Base-by-base conservation (phyloP, 2,113 vertebrate species). In the Noturus placidus region DNA sequence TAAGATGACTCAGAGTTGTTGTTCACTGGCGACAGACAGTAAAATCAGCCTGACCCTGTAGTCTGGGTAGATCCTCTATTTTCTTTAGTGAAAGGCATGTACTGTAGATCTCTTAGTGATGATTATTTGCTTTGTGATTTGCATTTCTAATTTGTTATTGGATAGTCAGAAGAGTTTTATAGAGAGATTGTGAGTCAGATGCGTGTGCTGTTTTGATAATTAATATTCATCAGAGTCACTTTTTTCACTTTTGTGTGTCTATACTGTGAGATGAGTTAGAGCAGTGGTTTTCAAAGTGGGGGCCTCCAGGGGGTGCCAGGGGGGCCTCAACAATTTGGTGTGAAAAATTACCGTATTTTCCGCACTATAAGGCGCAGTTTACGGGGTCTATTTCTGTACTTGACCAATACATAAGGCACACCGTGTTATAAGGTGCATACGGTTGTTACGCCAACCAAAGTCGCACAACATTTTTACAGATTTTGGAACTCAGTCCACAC, bases 1-100 rank as follows among this genome's bases (percentile, higher is more conserved):
- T 78, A 88, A 82, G 89, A 87, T 90, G 88, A 90, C 76, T 87
- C 88, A 89, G 69, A 77, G 59, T 87, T 83, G 79, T 90, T 82
- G 86, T 87, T 88, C 38, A 17, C 57, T 50, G 59, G 83, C 35
- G 77, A 70, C 86, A 87, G 83, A 89, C 82, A 86, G 82, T 84
- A 69, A 87, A 90, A 72, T 70, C 84, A 74, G 35, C 30, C 27
- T 82, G 20, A 56, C 35, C 82, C 25, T 33, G 65, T 87, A 69
- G 81, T 69, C 20, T 54, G 59, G 59, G 61, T 50, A 82, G 27
- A 78, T 65, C 19, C 2, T 57, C 52, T 57, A 15, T 30, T 38
- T 38, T n/a, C 27, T 76, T 25, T n/a, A 54, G 54, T 82, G 33
- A 61, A 59, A 81, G 56, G 0, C 33, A 38, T 1, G 5, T 27